Conservation (phyloP, 2,888 invertebrate genomes). For the Polydrusus cervinus region DNA sequence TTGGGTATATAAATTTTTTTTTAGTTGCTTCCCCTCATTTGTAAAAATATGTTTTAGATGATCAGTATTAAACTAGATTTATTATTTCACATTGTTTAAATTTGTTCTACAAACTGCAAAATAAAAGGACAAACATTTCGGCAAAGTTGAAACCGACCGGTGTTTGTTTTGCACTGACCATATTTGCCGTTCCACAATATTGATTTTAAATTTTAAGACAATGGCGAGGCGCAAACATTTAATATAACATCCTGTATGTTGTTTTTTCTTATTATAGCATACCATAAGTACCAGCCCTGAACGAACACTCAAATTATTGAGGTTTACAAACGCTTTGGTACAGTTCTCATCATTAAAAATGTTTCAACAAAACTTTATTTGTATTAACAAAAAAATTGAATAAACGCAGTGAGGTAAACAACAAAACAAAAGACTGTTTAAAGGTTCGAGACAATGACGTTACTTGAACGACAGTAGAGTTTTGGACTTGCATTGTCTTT, state of each 20-base stretch:
- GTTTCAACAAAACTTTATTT: too few species aligned
- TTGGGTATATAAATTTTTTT: too few species aligned
- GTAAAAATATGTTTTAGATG: too few species aligned
- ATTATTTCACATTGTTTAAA: constrained; percentile 20
- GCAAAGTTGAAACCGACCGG: constrained; percentile 30
- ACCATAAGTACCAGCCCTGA: not conserved
- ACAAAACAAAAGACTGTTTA: too few species aligned
- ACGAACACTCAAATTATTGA: not conserved
- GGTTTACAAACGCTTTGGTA: not conserved
- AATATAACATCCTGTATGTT: constrained; percentile 24
- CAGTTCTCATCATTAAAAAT: not conserved
- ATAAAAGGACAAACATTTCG: constrained; percentile 45
- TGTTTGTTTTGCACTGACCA: constrained; percentile 32
- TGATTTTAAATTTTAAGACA: constrained; percentile 44
- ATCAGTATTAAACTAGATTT: not conserved
- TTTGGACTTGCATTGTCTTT: too few species aligned
- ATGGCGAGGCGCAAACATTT: constrained; percentile 28
- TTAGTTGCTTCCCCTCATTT: too few species aligned
- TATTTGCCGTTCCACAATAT: constrained; percentile 39
- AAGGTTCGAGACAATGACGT: too few species aligned
- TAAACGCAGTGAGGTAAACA: too few species aligned
- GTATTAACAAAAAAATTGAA: too few species aligned
- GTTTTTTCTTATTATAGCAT: constrained; percentile 34
- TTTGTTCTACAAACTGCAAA: constrained; percentile 36
- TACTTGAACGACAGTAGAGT: too few species aligned